phyloP scores from a whole-genome alignment of 2,113 vertebrate genomes.

The Barnardius zonarius region DNA sequence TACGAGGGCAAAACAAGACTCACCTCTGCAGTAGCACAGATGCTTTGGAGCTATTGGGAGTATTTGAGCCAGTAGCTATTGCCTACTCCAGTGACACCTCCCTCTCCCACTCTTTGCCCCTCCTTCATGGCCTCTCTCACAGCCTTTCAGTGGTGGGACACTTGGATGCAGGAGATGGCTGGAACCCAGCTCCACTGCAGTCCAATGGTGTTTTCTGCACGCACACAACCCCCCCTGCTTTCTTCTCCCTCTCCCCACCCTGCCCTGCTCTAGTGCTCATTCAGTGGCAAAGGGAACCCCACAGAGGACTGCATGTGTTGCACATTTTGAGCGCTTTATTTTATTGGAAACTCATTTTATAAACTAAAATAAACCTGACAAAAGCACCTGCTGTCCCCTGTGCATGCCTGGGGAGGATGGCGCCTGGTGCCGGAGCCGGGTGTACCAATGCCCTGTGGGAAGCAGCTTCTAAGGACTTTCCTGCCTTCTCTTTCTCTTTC shows the following conservation, averaged over 20 bases:
- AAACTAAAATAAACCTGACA: not conserved
- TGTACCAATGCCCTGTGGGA: not conserved
- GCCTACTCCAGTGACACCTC: not conserved
- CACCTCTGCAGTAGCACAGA: not conserved
- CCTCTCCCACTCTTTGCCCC: not conserved
- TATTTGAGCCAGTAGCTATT: not conserved
- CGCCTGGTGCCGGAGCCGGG: accelerated
- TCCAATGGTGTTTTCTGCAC: not conserved
- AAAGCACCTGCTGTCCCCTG: not conserved
- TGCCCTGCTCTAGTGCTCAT: not conserved
- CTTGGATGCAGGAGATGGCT: not conserved
- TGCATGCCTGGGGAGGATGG: not conserved
- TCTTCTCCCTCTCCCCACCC: not conserved
- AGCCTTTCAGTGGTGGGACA: not conserved
- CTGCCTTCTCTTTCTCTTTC: slow-evolving; percentile 20
- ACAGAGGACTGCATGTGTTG: not conserved
- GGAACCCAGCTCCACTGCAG: not conserved
- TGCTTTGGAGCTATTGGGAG: not conserved
- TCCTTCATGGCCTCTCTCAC: not conserved
- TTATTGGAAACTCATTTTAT: not conserved
- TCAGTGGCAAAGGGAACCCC: not conserved
- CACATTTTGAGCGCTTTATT: slow-evolving; percentile 4
- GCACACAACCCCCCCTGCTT: not conserved
- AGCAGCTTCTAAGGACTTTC: not conserved
- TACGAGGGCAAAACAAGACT: not conserved